phyloP scores from a whole-genome alignment of 2,113 vertebrate genomes.

The Apus apus region DNA sequence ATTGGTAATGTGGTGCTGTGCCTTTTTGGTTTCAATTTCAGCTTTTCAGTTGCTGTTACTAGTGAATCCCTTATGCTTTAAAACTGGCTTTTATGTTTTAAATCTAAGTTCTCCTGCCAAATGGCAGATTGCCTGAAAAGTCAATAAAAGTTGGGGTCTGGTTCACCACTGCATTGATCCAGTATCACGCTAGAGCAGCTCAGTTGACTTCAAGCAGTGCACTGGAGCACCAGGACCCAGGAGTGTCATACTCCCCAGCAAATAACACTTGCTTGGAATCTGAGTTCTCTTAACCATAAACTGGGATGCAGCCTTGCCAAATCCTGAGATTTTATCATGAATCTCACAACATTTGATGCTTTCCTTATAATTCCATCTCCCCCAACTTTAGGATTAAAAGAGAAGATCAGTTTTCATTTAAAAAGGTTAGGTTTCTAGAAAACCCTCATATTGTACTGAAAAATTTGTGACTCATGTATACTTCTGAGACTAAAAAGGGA shows the following conservation, averaged over 20 bases:
- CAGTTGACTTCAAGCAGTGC: not conserved
- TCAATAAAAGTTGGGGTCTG: conserved; percentile 56
- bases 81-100: conserved; percentile 52
- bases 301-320: not conserved
- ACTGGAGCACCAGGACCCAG: conserved; percentile 8
- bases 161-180: not conserved
- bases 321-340: not conserved
- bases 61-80: conserved; percentile 52
- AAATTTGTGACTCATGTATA: not conserved
- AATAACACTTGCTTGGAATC: conserved; percentile 9
- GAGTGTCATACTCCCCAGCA: not conserved
- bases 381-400: not conserved
- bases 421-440: not conserved
- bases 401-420: not conserved
- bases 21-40: conserved; percentile 59
- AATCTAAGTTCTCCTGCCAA: conserved; percentile 61
- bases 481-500: not conserved
- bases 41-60: conserved; percentile 41
- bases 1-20: not conserved
- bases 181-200: not conserved
- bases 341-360: not conserved
- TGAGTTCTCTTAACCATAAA: not conserved
- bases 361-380: not conserved
- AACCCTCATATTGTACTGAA: not conserved
- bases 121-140: conserved; percentile 56